Evolutionary conservation across 2,113 vertebrate genomes (phyloP).

Genomic region (Dryoscopus gambensis): DNA sequence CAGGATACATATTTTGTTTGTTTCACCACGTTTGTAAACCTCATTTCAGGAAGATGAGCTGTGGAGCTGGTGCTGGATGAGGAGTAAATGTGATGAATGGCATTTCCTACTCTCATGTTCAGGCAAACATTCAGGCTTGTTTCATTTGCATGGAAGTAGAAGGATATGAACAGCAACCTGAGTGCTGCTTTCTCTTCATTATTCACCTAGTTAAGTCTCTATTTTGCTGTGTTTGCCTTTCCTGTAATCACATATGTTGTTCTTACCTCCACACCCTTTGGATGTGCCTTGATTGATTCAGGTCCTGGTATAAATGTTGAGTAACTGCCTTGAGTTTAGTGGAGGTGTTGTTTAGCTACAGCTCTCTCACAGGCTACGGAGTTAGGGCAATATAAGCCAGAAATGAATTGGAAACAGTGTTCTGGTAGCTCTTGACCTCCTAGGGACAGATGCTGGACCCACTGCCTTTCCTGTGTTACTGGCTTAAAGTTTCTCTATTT

Average conservation of each 20-base stretch:
- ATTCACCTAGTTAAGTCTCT: not conserved
- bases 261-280: not conserved
- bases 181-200: not conserved
- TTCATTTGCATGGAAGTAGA: not conserved
- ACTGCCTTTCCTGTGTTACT: not conserved
- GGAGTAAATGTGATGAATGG: not conserved
- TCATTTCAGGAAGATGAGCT: not conserved
- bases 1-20: not conserved
- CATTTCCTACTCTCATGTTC: not conserved
- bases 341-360: not conserved
- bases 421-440: not conserved
- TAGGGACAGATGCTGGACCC: not conserved
- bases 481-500: not conserved
- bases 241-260: not conserved
- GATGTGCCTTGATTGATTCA: not conserved
- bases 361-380: not conserved
- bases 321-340: not conserved
- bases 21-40: not conserved
- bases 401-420: not conserved
- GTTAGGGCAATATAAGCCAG: not conserved
- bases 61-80: not conserved
- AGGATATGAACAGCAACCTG: not conserved
- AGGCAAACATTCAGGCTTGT: not conserved
- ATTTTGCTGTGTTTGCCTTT: not conserved
- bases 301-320: not conserved